A percentile compares a stretch with the other conserved stretches of the same genome.
These are phyloP conservation scores for Drosophila sechellia DNA, from an alignment of 1,140 invertebrate genomes.

Conservation along the genomic window DNA sequence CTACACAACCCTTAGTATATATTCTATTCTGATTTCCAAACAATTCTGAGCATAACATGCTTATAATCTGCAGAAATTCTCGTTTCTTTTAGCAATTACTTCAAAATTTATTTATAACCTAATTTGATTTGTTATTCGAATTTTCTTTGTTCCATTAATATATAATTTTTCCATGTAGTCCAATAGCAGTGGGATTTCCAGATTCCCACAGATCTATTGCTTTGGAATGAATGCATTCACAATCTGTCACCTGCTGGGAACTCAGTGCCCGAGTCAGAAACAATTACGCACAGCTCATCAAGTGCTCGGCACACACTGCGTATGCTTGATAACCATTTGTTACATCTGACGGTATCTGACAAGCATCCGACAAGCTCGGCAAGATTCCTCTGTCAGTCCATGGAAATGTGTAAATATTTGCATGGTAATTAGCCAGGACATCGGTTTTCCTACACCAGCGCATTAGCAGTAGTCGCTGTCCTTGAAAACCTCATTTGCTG, in stretches of 20 bases:
- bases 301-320: constrained; percentile 37
- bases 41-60: background rate
- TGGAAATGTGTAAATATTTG: constrained; percentile 64
- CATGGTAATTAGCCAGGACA: constrained; percentile 73
- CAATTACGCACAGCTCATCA: constrained; percentile 51
- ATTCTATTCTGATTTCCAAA: background rate
- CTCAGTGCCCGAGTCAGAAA: constrained; percentile 34
- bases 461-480: constrained; percentile 43
- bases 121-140: background rate
- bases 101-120: background rate
- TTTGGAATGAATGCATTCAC: constrained; percentile 14
- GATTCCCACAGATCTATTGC: background rate
- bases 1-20: background rate
- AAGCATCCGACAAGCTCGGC: constrained; percentile 37
- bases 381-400: constrained; percentile 42
- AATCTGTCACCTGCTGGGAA: constrained; percentile 20
- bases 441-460: constrained; percentile 29
- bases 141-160: background rate
- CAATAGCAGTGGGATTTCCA: background rate
- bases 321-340: constrained; percentile 39
- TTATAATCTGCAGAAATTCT: too few species aligned
- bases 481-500: constrained; percentile 58
- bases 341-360: constrained; percentile 44
- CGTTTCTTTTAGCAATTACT: too few species aligned
- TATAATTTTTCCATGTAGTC: background rate